phyloP scores from a whole-genome alignment of 2,797 vertebrate species.

The Chelonia mydas region DNA sequence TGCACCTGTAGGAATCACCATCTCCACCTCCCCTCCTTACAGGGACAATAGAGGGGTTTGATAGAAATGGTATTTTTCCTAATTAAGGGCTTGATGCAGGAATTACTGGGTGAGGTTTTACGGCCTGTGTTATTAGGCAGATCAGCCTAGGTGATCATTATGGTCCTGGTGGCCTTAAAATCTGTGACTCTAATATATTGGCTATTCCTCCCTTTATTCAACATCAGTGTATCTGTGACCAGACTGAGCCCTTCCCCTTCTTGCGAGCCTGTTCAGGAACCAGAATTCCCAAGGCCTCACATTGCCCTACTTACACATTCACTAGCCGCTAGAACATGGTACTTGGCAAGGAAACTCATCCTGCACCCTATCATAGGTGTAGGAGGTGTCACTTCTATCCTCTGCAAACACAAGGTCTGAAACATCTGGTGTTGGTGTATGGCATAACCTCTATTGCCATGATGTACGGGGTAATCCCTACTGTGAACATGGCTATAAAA shows the following conservation, averaged over 20 bases:
- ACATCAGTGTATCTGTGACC: not conserved
- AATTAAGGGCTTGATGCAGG: not conserved
- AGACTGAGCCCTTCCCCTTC: not conserved
- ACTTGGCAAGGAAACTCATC: not conserved
- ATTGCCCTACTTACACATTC: not conserved
- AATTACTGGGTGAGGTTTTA: not conserved
- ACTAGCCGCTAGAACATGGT: not conserved
- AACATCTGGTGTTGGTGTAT: not conserved
- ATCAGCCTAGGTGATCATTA: not conserved
- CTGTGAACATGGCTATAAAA: not conserved
- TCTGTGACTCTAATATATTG: not conserved
- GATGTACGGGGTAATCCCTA: not conserved
- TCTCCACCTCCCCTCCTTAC: not conserved
- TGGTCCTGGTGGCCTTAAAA: not conserved
- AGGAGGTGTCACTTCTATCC: not conserved
- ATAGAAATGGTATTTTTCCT: not conserved
- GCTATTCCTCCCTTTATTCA: not conserved
- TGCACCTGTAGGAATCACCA: not conserved
- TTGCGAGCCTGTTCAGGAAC: not conserved
- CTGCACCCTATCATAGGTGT: not conserved
- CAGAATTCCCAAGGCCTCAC: not conserved
- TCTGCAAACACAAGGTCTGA: not conserved
- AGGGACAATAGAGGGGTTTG: not conserved
- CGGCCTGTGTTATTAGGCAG: not conserved
- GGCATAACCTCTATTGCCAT: no score